These are phyloP conservation scores for Cheilosia vulpina DNA, from an alignment of 2,888 invertebrate genomes.

Conservation along the genomic window DNA sequence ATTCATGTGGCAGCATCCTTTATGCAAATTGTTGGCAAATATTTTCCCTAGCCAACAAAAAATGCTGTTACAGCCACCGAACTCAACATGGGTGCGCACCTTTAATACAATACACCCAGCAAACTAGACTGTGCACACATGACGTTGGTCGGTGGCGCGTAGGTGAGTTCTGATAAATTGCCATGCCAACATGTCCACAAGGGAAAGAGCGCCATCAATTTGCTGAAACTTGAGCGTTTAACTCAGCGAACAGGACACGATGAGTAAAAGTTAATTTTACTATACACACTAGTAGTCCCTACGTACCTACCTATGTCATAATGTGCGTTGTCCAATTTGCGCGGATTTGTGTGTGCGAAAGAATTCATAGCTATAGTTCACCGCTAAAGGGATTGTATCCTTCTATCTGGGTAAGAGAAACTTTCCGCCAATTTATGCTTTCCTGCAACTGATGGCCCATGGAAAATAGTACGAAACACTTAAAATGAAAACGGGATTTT, in stretches of 20 bases:
- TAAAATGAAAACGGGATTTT: background rate
- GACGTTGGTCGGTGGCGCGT: slow-evolving; percentile 10
- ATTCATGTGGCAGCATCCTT: slow-evolving; percentile 43
- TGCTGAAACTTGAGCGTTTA: slow-evolving; percentile 30
- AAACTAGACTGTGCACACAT: background rate
- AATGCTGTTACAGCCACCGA: background rate
- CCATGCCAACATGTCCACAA: slow-evolving; percentile 28
- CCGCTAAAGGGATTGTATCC: background rate
- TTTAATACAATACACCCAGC: background rate
- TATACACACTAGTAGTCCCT: background rate
- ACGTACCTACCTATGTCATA: background rate
- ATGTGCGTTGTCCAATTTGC: background rate
- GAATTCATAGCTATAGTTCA: background rate
- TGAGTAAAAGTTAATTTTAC: background rate
- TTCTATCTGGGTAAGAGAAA: no score
- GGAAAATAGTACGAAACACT: slow-evolving; percentile 2
- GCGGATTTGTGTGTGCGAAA: background rate
- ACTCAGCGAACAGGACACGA: background rate
- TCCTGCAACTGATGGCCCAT: slow-evolving; percentile 3
- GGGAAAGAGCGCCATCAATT: slow-evolving; percentile 48
- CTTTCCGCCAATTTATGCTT: slow-evolving; percentile 10
- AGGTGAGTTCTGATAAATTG: slow-evolving; percentile 10
- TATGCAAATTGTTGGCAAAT: slow-evolving; percentile 20
- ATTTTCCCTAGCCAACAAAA: slow-evolving; percentile 5
- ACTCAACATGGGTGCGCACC: background rate